Evolutionary conservation across 2,797 vertebrate species (phyloP), one percentile per base, ranked within the genome.

Genomic region (Craterocephalus amniculus): DNA sequence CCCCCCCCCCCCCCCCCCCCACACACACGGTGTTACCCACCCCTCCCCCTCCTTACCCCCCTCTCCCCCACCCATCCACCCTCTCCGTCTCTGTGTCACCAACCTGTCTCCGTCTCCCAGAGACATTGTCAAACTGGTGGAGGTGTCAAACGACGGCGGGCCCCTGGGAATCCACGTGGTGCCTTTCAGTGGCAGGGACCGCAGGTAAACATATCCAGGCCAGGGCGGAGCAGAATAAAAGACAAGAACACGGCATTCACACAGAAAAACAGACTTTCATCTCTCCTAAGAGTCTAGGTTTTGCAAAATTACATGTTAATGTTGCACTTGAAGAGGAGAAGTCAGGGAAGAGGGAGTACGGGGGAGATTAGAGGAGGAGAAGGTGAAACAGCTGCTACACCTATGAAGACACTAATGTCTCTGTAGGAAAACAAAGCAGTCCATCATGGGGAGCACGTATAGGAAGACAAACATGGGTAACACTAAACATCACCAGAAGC

Each of bases 141-240:
- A 98, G 91, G 97, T 99, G 91, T 95, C 96, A 94, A 99, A 98
- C 93, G 96, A 97, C 74, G 97, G 97, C 4, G 96, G 97, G 86
- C 97, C 97, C 81, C 93, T 99, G 93, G 97, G 97, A 67, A 99
- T 99, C 95, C 97, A 99, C 89, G 97, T 99, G 93, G 97, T 99
- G 93, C 97, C 97, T 93, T 99, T 97, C 96, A 98, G 97, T 93
- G 95, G 96, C 86, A 95, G 94, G 85, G 96, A 97, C 63, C 96
- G 96, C 95, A 98, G 97, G 97, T 99, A 98, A 97, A 85, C 40
- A 57, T 26, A 52, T 22, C 67, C 54, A n/a, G 58, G 2, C 11
- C 64, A 26, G 45, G 1, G 31, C 24, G 0, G 63, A 34, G 13
- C 71, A 54, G 55, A 54, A 54, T 29, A 64, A 14, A 54, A 26